Evolutionary conservation across 2,888 invertebrate species (phyloP), one percentile per base, ranked within the genome.

Genomic region (Bhutanitis thaidina): DNA sequence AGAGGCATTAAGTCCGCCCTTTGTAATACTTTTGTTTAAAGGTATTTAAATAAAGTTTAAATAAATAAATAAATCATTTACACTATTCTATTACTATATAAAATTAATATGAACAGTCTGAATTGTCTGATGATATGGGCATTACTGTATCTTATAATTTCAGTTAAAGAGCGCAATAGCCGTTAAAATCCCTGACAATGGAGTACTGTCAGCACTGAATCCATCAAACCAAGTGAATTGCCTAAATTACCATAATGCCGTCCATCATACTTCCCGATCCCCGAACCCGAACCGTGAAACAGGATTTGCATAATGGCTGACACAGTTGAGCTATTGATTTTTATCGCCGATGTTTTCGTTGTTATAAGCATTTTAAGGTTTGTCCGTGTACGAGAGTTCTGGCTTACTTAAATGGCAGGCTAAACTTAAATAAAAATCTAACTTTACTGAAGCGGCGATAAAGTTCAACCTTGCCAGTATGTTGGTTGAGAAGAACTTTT

Each of bases 221-320:
- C 58, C 53, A 62, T 64, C 60, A 64, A 54, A 52, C 53, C 49
- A 27, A 48, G 39, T 45, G 50, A 61, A 56, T 57, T 51, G 53
- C 43, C 16, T 36, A 39, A 44, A 63, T 63, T 61, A 61, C 47
- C 62, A 65, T 65, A 62, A 60, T 56, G 45, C 50, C 55, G 55
- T 59, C 50, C 55, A 55, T 61, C 58, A 59, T 55, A 44, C 50
- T 53, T 39, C 52, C 53, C 45, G 53, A 51, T 27, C 32, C 44
- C 39, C 44, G 15, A n/a, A 39, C 16, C 16, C n/a, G 13, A 13
- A 30, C 14, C 44, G 39, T 27, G 34, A 44, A 38, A 35, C 49
- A 39, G 36, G 53, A 61, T 62, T 60, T 59, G 57, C 58, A 63
- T 64, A 62, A 56, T 57, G 53, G 43, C 50, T 52, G 55, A 53